phyloP scores from a whole-genome alignment of 1,140 invertebrate species.

The Hermetia illucens region DNA sequence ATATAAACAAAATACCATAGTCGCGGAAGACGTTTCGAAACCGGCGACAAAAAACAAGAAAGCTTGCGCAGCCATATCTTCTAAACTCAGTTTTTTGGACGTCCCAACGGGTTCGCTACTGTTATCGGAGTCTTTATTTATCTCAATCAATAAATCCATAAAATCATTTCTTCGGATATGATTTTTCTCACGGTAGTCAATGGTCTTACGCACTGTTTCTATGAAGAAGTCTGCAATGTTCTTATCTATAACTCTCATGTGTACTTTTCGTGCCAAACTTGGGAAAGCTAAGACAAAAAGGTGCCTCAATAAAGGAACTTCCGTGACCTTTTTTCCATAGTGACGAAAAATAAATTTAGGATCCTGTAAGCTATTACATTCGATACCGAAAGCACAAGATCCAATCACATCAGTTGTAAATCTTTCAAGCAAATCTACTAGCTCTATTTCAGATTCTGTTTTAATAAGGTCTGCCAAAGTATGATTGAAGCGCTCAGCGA shows the following conservation, averaged over 20 bases:
- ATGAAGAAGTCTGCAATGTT: conserved; percentile 1
- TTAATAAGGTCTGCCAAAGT: conserved; percentile 13
- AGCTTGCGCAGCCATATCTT: too few relatives aligned
- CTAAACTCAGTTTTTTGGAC: conserved; percentile 21
- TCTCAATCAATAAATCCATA: too few relatives aligned
- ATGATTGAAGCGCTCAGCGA: conserved; percentile 13
- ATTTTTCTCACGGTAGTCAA: too few relatives aligned
- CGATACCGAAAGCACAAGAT: conserved; percentile 23
- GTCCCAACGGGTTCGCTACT: too few relatives aligned
- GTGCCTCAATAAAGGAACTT: too few relatives aligned
- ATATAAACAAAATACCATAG: too few relatives aligned
- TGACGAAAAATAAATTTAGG: conserved; percentile 25
- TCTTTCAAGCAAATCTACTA: background rate
- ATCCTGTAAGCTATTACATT: conserved; percentile 19
- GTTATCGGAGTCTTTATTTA: too few relatives aligned
- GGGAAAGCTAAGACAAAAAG: too few relatives aligned
- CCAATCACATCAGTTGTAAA: conserved; percentile 29
- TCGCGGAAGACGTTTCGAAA: too few relatives aligned
- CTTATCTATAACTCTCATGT: conserved; percentile 1
- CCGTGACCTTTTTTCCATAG: conserved; percentile 8
- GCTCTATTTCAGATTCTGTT: background rate
- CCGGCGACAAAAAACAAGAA: too few relatives aligned
- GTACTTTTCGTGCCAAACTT: too few relatives aligned
- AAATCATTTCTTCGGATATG: too few relatives aligned
- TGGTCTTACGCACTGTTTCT: conserved; percentile 1